These are phyloP conservation scores for Hirudinaria manillensis DNA, from an alignment of 2,888 invertebrate species.

Conservation along the genomic window DNA sequence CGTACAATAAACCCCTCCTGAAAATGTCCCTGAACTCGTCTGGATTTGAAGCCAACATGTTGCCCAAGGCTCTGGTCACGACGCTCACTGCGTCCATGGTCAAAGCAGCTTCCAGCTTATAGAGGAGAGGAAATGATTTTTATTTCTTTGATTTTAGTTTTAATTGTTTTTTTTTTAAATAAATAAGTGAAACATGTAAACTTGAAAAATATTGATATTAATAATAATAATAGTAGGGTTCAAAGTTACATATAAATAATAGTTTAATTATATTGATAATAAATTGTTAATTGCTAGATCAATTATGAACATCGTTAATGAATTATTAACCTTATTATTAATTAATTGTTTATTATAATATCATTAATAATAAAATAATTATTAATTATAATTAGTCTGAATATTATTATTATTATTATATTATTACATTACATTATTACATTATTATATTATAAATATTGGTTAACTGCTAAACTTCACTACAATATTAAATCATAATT, in stretches of 20 bases:
- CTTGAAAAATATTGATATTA: no score
- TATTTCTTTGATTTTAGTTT: no score
- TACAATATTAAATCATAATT: no score
- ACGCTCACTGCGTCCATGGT: slow-evolving; percentile 93
- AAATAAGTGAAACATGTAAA: no score
- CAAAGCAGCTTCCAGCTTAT: slow-evolving; percentile 82
- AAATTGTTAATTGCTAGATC: no score
- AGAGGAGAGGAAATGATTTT: background rate
- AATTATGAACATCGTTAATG: background rate
- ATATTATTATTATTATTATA: slow-evolving; percentile 4
- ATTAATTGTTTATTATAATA: background rate
- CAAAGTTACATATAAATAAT: no score
- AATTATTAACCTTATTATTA: background rate
- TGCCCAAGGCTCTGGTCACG: slow-evolving; percentile 80
- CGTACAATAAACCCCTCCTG: slow-evolving; percentile 37
- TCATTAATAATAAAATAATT: background rate
- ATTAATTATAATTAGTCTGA: background rate
- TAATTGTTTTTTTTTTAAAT: no score
- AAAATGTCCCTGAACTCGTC: slow-evolving; percentile 62
- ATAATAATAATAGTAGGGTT: no score
- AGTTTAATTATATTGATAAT: no score
- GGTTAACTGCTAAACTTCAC: no score
- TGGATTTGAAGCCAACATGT: slow-evolving; percentile 76
- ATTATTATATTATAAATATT: no score
- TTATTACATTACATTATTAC: no score